phyloP scores from a whole-genome alignment of 2,888 invertebrate species.

The Lepidonotus clava region DNA sequence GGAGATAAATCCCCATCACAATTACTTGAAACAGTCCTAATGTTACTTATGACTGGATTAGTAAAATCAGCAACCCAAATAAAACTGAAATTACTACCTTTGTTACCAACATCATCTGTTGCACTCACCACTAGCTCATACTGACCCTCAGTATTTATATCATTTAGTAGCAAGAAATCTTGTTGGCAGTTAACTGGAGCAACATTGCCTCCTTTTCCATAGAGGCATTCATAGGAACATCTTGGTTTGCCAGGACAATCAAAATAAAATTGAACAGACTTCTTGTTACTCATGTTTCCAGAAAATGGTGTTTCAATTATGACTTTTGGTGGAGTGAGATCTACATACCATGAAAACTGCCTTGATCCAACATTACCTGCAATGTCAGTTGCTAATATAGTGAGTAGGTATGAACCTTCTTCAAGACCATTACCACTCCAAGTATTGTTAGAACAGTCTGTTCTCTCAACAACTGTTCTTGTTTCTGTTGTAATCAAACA shows the following conservation, averaged over 20 bases:
- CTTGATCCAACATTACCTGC: too few relatives aligned
- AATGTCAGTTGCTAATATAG: too few relatives aligned
- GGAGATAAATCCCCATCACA: not conserved
- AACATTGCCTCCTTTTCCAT: not conserved
- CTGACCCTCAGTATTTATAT: not conserved
- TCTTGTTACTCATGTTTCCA: not conserved
- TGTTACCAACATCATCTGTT: slow-evolving; percentile 5
- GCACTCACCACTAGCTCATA: not conserved
- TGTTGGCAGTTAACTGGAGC: not conserved
- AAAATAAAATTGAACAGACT: not conserved
- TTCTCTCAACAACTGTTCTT: too few relatives aligned
- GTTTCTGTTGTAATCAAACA: too few relatives aligned
- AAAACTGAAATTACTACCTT: not conserved
- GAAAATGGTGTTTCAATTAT: not conserved
- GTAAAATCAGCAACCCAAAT: not conserved
- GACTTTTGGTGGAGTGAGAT: too few relatives aligned
- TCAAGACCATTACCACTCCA: too few relatives aligned
- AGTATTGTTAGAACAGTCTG: too few relatives aligned
- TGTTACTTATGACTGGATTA: not conserved
- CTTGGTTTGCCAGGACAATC: not conserved
- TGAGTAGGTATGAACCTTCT: too few relatives aligned
- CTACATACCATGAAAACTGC: too few relatives aligned
- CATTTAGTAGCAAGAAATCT: not conserved
- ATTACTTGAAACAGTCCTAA: not conserved
- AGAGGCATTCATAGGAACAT: not conserved